These are phyloP conservation scores for Acronicta leporina DNA, from an alignment of 2,888 invertebrate species.

Conservation along the genomic window DNA sequence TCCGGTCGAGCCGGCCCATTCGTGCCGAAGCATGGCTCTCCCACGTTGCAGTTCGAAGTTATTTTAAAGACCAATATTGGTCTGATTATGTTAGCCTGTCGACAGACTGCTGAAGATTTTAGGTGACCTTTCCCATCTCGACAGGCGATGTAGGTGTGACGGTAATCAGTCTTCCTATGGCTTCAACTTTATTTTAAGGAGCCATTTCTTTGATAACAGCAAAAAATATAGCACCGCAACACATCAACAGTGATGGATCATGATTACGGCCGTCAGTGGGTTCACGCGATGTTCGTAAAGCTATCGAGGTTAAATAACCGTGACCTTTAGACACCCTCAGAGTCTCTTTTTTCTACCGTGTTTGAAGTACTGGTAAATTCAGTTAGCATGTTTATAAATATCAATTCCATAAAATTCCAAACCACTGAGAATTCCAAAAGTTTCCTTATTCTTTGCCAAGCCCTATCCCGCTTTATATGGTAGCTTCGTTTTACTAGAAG, in stretches of 20 bases:
- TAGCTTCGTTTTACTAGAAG: constrained; percentile 11
- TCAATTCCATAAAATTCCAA: too few relatives aligned
- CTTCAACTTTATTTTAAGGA: constrained; percentile 1
- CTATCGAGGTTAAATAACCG: constrained; percentile 16
- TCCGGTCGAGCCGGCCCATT: too few relatives aligned
- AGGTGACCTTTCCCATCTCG: too few relatives aligned
- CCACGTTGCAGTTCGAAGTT: too few relatives aligned
- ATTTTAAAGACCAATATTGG: too few relatives aligned
- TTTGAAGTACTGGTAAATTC: background rate
- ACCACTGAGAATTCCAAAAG: background rate
- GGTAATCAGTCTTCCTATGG: background rate
- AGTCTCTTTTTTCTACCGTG: constrained; percentile 4
- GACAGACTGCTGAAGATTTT: too few relatives aligned
- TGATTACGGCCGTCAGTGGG: constrained; percentile 20
- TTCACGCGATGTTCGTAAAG: constrained; percentile 49
- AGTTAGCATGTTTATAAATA: too few relatives aligned
- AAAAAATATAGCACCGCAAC: constrained; percentile 33
- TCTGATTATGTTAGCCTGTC: too few relatives aligned
- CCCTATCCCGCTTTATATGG: too few relatives aligned
- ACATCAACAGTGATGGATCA: constrained; percentile 47
- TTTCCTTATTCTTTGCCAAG: constrained; percentile 9
- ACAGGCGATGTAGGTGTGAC: too few relatives aligned
- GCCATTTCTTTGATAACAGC: constrained; percentile 19
- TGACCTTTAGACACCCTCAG: constrained; percentile 36
- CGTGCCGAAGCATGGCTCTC: too few relatives aligned